Conservation (phyloP, 2,797 vertebrate species). For the Pampus argenteus region DNA sequence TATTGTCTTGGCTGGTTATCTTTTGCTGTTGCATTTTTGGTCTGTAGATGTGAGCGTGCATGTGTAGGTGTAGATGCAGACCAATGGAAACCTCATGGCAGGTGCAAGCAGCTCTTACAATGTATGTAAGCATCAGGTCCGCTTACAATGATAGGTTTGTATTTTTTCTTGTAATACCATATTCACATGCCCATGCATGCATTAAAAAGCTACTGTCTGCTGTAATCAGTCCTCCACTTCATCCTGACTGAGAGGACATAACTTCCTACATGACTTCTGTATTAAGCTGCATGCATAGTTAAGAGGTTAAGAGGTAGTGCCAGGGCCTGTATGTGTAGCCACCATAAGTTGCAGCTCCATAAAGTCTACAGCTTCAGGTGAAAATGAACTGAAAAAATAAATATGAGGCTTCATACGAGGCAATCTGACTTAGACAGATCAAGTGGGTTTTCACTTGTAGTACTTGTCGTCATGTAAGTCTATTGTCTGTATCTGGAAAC, state of each 20-base stretch:
- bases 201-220: not conserved
- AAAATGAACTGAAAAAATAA: too few species aligned
- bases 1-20: conserved; percentile 5
- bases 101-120: conserved; percentile 18
- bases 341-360: not conserved
- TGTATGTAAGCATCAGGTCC: conserved; percentile 1
- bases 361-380: not conserved
- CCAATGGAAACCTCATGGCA: not conserved
- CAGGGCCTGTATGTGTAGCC: too few species aligned
- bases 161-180: not conserved
- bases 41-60: conserved; percentile 3
- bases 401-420: not conserved
- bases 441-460: conserved; percentile 2
- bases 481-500: not conserved
- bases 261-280: not conserved
- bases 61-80: conserved; percentile 17
- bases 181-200: not conserved
- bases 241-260: not conserved
- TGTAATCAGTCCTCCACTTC: too few species aligned
- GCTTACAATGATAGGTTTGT: not conserved
- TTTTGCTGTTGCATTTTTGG: conserved; percentile 9
- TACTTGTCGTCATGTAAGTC: not conserved
- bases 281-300: not conserved
- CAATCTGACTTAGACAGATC: not conserved
- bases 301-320: too few species aligned